phyloP scores from a whole-genome alignment of 2,888 invertebrate genomes.

The Brenthis hecate region DNA sequence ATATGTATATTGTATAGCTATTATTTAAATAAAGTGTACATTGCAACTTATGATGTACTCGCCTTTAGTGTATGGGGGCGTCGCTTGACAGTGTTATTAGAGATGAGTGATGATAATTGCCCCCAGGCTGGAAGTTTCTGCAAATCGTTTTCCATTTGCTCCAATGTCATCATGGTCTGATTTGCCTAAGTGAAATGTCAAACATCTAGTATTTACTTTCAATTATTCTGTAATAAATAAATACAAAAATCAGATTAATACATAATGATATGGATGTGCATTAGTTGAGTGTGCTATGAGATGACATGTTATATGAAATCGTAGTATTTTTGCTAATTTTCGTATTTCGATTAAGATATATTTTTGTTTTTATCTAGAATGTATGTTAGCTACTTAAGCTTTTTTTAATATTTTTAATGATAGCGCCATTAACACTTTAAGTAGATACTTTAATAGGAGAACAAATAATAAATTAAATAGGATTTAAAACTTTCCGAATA shows the following conservation, averaged over 20 bases:
- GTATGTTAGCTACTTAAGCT: too few relatives aligned
- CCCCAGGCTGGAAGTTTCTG: slow-evolving; percentile 30
- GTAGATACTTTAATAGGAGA: too few relatives aligned
- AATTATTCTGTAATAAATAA: slow-evolving; percentile 10
- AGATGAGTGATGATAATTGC: slow-evolving; percentile 45
- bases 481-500: too few relatives aligned
- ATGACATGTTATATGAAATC: too few relatives aligned
- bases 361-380: too few relatives aligned
- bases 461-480: too few relatives aligned
- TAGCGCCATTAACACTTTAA: too few relatives aligned
- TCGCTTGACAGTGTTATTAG: slow-evolving; percentile 36
- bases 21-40: neutral
- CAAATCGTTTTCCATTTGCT: slow-evolving; percentile 37
- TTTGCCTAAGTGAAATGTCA: slow-evolving; percentile 14
- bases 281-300: too few relatives aligned
- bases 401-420: too few relatives aligned
- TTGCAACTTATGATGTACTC: neutral
- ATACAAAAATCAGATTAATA: neutral
- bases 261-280: too few relatives aligned
- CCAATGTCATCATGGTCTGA: slow-evolving; percentile 23
- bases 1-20: neutral
- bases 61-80: slow-evolving; percentile 28
- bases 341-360: too few relatives aligned
- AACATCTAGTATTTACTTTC: slow-evolving; percentile 4
- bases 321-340: too few relatives aligned